Base-by-base conservation (phyloP, 2,888 invertebrate genomes). In the Frankliniella intonsa region DNA sequence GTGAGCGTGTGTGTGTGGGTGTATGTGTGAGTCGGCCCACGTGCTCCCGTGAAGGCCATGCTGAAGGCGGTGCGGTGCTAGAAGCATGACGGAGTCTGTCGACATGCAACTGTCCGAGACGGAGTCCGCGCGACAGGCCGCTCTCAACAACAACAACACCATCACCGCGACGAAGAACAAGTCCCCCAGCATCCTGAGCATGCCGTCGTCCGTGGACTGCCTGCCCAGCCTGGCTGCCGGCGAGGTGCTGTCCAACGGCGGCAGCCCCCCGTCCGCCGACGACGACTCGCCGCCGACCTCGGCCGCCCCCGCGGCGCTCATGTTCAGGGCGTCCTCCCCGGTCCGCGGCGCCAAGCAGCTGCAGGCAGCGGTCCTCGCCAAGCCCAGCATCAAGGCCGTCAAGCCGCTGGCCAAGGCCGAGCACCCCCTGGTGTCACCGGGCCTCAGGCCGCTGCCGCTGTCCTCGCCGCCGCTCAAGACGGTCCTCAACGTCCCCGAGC, bases 91-190 rank as follows among this genome's bases (percentile, higher is more conserved):
- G 12, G 69, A 76, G 25, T 76, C 69, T 12, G 25, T 76, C 22
- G 69, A 76, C 69, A 76, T 76, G 69, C 69, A 76, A 22, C 69
- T 76, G 69, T 22, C 69, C 25, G 69, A 76, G 69, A 76, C 69
- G 10, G 69, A 76, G 25, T 76, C 69, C 0, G 69, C 69, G 25
- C 69, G 69, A n/a, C 69, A 76, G 10, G 69, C 69, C 69, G 69
- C 69, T 9, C 8, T 76, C 69, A 76, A 76, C 69, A 76, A 76
- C 25, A 76, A 76, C 69, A 76, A 76, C 25, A n/a, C 62, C 62
- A 62, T 62, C 62, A 62, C 62, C 62, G 38, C 38, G 3, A 38
- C 38, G 3, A 38, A 38, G 38, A 38, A 38, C 38, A 38, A 38
- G 38, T 38, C 38, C 17, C 55, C 55, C 17, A 19, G 5, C 17